These are phyloP conservation scores for Cosmorhoe ocellata DNA, from an alignment of 2,888 invertebrate species.

Conservation along the genomic window DNA sequence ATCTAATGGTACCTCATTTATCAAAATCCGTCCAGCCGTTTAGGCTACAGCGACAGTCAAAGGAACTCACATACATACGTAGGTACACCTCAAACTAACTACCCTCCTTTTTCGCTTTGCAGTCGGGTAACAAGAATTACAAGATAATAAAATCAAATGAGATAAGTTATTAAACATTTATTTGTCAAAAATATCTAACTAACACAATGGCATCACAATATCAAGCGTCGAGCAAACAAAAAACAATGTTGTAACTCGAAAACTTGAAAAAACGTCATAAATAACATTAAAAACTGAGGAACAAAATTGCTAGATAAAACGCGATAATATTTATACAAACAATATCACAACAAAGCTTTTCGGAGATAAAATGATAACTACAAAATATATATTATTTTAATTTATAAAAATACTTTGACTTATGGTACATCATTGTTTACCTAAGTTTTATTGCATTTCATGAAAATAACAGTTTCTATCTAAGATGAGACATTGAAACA, in stretches of 20 bases:
- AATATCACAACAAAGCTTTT: slow-evolving; percentile 49
- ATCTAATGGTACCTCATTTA: no score
- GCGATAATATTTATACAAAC: slow-evolving; percentile 40
- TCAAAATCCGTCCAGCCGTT: no score
- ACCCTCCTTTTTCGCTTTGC: no score
- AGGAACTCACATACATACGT: no score
- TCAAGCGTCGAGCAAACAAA: slow-evolving; percentile 35
- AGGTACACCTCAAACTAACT: no score
- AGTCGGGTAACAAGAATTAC: no score
- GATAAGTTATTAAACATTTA: slow-evolving; percentile 54
- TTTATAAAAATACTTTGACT: slow-evolving; percentile 10
- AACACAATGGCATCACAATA: slow-evolving; percentile 50
- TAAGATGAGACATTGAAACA: no score
- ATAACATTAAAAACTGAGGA: slow-evolving; percentile 47
- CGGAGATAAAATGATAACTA: slow-evolving; percentile 19
- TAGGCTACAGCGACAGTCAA: no score
- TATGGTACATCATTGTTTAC: no score
- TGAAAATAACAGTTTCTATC: no score
- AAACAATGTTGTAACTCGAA: slow-evolving; percentile 27
- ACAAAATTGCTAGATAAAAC: slow-evolving; percentile 43
- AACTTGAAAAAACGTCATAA: slow-evolving; percentile 34
- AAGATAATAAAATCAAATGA: slow-evolving; percentile 27
- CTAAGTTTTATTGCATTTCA: no score
- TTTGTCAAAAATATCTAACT: slow-evolving; percentile 57
- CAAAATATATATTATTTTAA: background rate